Evolutionary conservation across 35 echinoderm and acorn worm genomes (phyloP), one percentile per base, ranked within the genome.

Genomic region (Heliocidaris tuberculata): DNA sequence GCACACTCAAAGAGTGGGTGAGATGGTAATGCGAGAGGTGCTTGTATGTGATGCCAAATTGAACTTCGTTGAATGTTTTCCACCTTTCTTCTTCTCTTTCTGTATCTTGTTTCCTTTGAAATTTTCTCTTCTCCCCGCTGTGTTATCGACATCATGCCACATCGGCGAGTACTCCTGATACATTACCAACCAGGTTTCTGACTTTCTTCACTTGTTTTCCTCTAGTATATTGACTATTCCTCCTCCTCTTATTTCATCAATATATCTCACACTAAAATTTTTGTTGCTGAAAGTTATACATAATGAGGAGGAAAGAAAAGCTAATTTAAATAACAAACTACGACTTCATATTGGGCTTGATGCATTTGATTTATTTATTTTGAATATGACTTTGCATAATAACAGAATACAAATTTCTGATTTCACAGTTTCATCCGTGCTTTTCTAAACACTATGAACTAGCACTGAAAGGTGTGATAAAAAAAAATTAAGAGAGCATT

Each of bases 31-130:
- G 65, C 24, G 65, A 78, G 65, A 78, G 65, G 65, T 78, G 65
- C 65, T 78, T 78, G 65, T 78, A 78, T 78, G 65, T 78, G 65
- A 78, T 78, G 65, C 65, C 65, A 78, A 78, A 78, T 78, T 78
- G 65, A 78, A 78, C 65, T 78, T 78, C 60, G 65, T 78, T 78
- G 65, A 78, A 78, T 78, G 65, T 78, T 78, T 78, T 78, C 65
- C 65, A 78, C 65, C 65, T 78, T 78, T 19, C 65, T 78, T n/a
- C 21, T 78, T 78, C 65, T 19, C 65, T 78, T 78, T 78, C 65
- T 78, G 65, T 78, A 78, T 78, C 65, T 78, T 78, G 65, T 78
- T 78, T 78, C 65, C 65, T 78, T 78, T 78, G 65, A 78, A 27
- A 78, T 78, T 78, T 78, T 78, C 21, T 42, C 65, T 78, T 78